Percentiles rank a stretch among this genome's conserved stretches.
phyloP scores from a whole-genome alignment of 2,888 invertebrate species.

The Seira sanloemensis region DNA sequence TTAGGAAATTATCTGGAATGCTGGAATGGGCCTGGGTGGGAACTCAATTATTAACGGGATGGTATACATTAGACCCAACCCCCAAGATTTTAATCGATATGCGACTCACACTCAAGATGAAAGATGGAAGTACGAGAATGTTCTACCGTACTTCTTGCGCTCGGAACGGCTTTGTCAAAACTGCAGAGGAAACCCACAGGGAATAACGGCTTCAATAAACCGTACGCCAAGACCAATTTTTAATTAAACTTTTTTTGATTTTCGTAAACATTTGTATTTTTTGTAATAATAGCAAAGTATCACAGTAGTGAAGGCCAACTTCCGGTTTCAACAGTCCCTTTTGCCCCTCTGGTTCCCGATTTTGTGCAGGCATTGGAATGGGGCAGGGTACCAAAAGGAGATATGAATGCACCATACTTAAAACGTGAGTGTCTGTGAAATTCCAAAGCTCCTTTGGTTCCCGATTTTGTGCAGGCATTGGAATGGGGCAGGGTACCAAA shows the following conservation, averaged over 20 bases:
- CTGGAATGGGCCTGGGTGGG: slow-evolving; percentile 69
- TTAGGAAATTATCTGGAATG: slow-evolving; percentile 51
- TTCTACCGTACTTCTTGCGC: slow-evolving; percentile 71
- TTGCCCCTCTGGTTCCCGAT: slow-evolving; percentile 79
- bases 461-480: slow-evolving; percentile 79
- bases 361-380: slow-evolving; percentile 80
- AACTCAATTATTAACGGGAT: slow-evolving; percentile 68
- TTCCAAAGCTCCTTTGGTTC: too few species aligned
- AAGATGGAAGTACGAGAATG: slow-evolving; percentile 65
- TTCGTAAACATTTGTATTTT: too few species aligned
- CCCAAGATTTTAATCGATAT: slow-evolving; percentile 53
- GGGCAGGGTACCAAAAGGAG: slow-evolving; percentile 78
- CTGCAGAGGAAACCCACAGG: slow-evolving; percentile 68
- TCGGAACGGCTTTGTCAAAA: slow-evolving; percentile 71
- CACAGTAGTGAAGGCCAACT: slow-evolving; percentile 62
- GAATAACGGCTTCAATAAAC: slow-evolving; percentile 34
- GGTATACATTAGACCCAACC: slow-evolving; percentile 67
- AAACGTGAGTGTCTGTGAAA: slow-evolving; percentile 75
- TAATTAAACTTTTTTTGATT: too few species aligned
- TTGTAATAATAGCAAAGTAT: slow-evolving; percentile 64
- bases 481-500: slow-evolving; percentile 79
- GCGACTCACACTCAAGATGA: slow-evolving; percentile 70
- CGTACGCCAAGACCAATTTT: not conserved
- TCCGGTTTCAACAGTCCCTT: slow-evolving; percentile 77
- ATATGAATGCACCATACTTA: slow-evolving; percentile 76